phyloP scores from a whole-genome alignment of 2,797 vertebrate species.

The Pteropus rufus region DNA sequence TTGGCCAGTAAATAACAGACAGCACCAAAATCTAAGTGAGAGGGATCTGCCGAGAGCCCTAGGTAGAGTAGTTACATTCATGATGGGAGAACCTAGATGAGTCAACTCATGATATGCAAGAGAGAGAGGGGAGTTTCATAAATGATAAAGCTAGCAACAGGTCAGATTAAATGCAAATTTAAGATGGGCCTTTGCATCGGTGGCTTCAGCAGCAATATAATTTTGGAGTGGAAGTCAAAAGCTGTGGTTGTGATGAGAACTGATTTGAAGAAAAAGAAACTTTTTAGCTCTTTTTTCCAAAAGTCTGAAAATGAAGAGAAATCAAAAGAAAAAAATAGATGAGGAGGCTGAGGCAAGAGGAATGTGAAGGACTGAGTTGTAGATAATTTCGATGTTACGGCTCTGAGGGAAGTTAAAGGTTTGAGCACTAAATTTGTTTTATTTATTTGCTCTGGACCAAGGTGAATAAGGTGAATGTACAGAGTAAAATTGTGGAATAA shows the following conservation, averaged over 20 bases:
- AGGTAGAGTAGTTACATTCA: background rate
- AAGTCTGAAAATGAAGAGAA: background rate
- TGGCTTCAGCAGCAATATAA: background rate
- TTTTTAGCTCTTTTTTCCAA: background rate
- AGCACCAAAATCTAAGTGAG: background rate
- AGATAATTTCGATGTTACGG: background rate
- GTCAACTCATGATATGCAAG: background rate
- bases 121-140: background rate
- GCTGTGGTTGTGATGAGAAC: background rate
- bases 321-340: background rate
- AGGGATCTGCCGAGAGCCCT: background rate
- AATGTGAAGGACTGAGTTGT: background rate
- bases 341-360: background rate
- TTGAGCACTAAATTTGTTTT: background rate
- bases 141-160: background rate
- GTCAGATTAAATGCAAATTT: background rate
- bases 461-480: background rate
- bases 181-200: background rate
- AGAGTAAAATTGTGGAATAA: background rate
- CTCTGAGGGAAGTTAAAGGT: background rate
- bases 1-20: background rate
- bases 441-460: background rate
- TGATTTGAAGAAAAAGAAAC: background rate
- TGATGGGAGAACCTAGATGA: background rate
- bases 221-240: background rate